phyloP scores from a whole-genome alignment of 2,797 vertebrate genomes.

The Lateolabrax maculatus region DNA sequence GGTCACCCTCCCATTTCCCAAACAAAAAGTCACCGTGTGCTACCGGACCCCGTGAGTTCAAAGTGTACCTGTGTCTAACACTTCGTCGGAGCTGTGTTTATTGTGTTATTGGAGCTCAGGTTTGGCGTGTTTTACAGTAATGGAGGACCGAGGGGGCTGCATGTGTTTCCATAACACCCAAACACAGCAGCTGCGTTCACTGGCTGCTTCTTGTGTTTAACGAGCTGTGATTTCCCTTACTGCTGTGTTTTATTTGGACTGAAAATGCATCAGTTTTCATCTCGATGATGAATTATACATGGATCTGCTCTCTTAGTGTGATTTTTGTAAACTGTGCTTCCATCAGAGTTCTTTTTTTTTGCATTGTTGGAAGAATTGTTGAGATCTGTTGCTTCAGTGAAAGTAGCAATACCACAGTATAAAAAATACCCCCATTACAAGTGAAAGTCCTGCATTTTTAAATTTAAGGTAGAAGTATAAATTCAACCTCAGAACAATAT shows the following conservation, averaged over 20 bases:
- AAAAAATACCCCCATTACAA: neutral
- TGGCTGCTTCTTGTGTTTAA: neutral
- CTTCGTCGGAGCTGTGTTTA: neutral
- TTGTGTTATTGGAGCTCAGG: no score
- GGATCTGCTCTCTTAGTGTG: neutral
- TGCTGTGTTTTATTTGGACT: neutral
- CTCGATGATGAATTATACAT: neutral
- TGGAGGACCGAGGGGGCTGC: neutral
- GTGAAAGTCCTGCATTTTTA: neutral
- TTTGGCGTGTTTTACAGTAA: neutral
- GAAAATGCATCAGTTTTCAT: neutral
- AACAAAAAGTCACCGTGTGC: neutral
- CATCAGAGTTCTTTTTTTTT: neutral
- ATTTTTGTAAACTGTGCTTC: neutral
- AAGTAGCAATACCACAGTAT: neutral
- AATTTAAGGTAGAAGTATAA: neutral
- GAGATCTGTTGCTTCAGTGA: neutral
- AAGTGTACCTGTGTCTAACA: fast-evolving
- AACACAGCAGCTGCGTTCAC: slow-evolving; percentile 22
- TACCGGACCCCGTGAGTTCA: neutral
- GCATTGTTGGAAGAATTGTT: no score
- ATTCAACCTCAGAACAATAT: neutral
- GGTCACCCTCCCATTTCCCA: slow-evolving; percentile 11
- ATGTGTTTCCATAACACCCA: slow-evolving; percentile 4
- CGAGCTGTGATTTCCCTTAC: neutral